Evolutionary conservation across 2,113 vertebrate genomes (phyloP).

Genomic region (Entelurus aequoreus): DNA sequence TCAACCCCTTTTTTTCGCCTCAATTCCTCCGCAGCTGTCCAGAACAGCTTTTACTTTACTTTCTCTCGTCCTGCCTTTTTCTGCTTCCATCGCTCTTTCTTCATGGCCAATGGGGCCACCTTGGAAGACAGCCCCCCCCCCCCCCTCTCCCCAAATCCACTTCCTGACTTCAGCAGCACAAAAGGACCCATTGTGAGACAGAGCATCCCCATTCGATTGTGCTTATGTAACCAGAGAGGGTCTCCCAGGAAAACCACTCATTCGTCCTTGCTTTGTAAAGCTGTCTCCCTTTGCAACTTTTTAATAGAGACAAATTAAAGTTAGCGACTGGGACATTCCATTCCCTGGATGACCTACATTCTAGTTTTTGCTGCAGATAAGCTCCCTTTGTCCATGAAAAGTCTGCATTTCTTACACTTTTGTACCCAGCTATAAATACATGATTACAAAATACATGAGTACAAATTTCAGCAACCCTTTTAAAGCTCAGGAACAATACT

Average conservation of each 20-base stretch:
- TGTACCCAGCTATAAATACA: too few species aligned
- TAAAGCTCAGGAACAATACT: too few species aligned
- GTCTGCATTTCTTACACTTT: not conserved
- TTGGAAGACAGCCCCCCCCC: conserved; percentile 22
- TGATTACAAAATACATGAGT: too few species aligned
- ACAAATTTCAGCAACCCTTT: too few species aligned
- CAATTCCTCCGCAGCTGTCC: conserved; percentile 8
- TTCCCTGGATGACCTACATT: conserved; percentile 21
- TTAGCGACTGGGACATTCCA: not conserved
- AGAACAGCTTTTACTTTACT: conserved; percentile 18
- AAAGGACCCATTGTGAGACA: conserved; percentile 62
- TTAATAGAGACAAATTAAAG: not conserved
- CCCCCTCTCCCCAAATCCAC: conserved; percentile 26
- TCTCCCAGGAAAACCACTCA: not conserved
- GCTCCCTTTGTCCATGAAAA: not conserved
- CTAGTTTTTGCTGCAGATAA: conserved; percentile 8
- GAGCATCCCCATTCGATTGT: conserved; percentile 35
- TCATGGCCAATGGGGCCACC: conserved; percentile 36
- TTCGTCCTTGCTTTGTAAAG: conserved; percentile 1
- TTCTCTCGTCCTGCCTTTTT: conserved; percentile 27
- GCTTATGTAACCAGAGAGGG: conserved; percentile 48
- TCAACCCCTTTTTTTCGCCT: not conserved
- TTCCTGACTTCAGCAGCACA: conserved; percentile 59
- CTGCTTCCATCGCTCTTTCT: conserved; percentile 36
- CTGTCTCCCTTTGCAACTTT: not conserved